These are phyloP conservation scores for Ametastegia equiseti DNA, from an alignment of 2,888 invertebrate species.

Conservation along the genomic window DNA sequence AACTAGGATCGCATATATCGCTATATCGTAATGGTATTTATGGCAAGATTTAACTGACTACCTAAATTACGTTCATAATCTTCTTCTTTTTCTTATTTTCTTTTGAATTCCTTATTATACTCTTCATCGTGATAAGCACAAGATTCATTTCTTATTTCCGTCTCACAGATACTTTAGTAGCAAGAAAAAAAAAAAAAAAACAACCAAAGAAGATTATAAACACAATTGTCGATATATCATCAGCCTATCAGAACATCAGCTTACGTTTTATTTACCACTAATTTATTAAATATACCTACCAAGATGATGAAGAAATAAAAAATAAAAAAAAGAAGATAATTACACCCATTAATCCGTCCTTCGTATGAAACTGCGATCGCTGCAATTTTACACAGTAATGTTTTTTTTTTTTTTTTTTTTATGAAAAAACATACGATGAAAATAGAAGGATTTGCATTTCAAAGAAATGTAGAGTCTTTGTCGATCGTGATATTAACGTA, in stretches of 20 bases:
- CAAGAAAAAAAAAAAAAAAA: slow-evolving; percentile 52
- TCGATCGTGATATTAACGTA: not conserved
- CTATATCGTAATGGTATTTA: slow-evolving; percentile 61
- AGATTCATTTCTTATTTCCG: not conserved
- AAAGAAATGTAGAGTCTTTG: not conserved
- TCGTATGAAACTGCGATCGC: not conserved
- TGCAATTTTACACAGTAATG: not conserved
- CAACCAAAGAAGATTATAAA: slow-evolving; percentile 57
- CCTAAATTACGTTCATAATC: slow-evolving; percentile 33
- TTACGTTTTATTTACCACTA: slow-evolving; percentile 35
- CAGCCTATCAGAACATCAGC: slow-evolving; percentile 37
- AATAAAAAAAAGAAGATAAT: slow-evolving; percentile 16
- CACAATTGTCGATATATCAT: slow-evolving; percentile 19
- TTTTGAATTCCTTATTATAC: slow-evolving; percentile 45
- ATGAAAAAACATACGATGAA: not conserved
- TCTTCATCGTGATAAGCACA: too few species aligned
- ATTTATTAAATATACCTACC: slow-evolving; percentile 13
- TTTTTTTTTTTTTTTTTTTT: too few species aligned
- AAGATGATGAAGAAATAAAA: too few species aligned
- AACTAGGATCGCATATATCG: slow-evolving; percentile 62
- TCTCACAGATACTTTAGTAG: not conserved
- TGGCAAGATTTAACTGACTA: slow-evolving; percentile 58
- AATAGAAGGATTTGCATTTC: not conserved
- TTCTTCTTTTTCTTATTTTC: slow-evolving; percentile 29
- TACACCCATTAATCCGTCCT: slow-evolving; percentile 20